These are phyloP conservation scores for Phylloscopus trochilus DNA, from an alignment of 2,113 vertebrate species.

Conservation along the genomic window DNA sequence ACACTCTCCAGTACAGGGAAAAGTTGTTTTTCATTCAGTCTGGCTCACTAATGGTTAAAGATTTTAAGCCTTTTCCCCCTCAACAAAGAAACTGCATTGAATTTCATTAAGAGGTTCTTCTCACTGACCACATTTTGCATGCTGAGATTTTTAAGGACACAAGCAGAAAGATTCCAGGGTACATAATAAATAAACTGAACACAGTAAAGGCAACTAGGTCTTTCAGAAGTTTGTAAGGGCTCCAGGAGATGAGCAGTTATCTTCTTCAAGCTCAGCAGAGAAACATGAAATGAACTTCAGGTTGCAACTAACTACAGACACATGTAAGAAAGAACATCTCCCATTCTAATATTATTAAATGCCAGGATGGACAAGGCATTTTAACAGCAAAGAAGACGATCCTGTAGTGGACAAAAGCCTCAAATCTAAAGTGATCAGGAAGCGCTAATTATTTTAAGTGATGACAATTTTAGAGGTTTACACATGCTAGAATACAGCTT, in stretches of 20 bases:
- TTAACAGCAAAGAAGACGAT: background rate
- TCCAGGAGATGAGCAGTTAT: conserved; percentile 34
- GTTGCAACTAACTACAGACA: background rate
- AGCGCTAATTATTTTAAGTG: conserved; percentile 10
- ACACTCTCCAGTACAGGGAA: background rate
- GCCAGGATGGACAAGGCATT: background rate
- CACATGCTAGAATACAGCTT: conserved; percentile 7
- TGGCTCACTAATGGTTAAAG: background rate
- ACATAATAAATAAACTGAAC: background rate
- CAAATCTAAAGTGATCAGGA: conserved; percentile 1
- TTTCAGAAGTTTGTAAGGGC: background rate
- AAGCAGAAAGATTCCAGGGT: background rate
- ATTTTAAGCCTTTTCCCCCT: background rate
- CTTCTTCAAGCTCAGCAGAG: conserved; percentile 30
- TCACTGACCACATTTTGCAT: background rate
- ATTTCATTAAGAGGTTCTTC: background rate
- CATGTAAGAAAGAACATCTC: background rate
- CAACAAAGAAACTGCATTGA: background rate
- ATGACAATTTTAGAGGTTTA: conserved; percentile 30
- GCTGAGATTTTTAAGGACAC: background rate
- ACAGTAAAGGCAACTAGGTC: background rate
- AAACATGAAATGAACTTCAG: conserved; percentile 18
- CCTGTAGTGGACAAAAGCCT: background rate
- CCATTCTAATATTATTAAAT: background rate
- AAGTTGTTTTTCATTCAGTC: background rate